A percentile compares a stretch with the other conserved stretches of the same genome.
phyloP scores from a whole-genome alignment of 1,140 invertebrate genomes.

The Aporrectodea caliginosa region DNA sequence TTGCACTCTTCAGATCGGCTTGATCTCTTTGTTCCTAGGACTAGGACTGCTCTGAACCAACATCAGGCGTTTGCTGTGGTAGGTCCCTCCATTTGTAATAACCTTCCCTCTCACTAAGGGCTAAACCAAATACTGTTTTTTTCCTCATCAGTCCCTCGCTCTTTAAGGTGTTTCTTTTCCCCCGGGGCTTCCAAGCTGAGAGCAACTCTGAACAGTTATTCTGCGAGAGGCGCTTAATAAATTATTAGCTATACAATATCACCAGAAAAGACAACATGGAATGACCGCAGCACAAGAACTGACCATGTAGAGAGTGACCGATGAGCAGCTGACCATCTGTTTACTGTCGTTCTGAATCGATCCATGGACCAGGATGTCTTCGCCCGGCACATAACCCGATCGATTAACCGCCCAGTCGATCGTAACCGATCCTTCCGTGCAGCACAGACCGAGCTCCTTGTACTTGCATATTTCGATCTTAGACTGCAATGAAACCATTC shows the following conservation, averaged over 20 bases:
- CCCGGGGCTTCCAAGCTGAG: too few species aligned
- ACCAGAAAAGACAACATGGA: not conserved
- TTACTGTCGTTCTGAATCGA: slow-evolving; percentile 32
- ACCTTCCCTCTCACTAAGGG: too few species aligned
- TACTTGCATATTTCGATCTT: slow-evolving; percentile 33
- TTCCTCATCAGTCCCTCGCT: too few species aligned
- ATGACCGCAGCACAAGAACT: not conserved
- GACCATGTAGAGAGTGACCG: slow-evolving; percentile 28
- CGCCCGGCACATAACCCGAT: slow-evolving; percentile 30
- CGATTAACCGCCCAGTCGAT: slow-evolving; percentile 31
- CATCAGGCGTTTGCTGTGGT: too few species aligned
- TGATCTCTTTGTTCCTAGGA: too few species aligned
- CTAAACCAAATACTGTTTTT: too few species aligned
- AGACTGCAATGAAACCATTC: slow-evolving; percentile 13
- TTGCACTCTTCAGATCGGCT: too few species aligned
- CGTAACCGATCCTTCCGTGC: slow-evolving; percentile 28
- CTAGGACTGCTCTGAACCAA: too few species aligned
- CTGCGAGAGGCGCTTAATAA: too few species aligned
- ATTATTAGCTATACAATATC: not conserved
- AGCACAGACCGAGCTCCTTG: slow-evolving; percentile 30
- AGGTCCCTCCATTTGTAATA: too few species aligned
- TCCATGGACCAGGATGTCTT: slow-evolving; percentile 29
- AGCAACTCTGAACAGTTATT: too few species aligned
- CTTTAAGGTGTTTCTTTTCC: too few species aligned
- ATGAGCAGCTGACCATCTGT: slow-evolving; percentile 11